Evolutionary conservation across 2,113 vertebrate species (phyloP).

Genomic region (Zapornia atra): DNA sequence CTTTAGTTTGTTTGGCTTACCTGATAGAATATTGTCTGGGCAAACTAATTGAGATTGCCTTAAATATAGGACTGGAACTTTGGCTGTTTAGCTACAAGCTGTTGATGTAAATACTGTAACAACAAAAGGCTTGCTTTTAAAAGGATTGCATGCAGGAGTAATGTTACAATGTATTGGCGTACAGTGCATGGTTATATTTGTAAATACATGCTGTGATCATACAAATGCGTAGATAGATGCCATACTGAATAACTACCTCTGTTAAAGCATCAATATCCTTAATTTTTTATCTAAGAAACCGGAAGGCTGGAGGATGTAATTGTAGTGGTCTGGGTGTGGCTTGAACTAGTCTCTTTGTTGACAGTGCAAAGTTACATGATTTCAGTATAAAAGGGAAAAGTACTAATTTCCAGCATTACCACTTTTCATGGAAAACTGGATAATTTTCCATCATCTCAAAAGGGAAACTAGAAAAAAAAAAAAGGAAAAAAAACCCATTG

Average conservation of each 20-base stretch:
- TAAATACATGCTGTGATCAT: background rate
- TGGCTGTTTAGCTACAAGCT: background rate
- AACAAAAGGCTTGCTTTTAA: background rate
- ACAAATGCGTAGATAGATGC: background rate
- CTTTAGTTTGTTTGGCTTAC: background rate
- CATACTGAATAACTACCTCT: background rate
- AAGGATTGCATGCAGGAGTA: background rate
- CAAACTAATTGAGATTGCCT: background rate
- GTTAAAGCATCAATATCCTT: background rate
- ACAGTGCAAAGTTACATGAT: background rate
- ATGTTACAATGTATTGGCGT: background rate
- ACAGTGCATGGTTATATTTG: background rate
- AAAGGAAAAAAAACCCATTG: rapidly evolving
- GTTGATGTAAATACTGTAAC: background rate
- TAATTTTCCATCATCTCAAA: background rate
- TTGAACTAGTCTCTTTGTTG: background rate
- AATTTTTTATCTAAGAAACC: background rate
- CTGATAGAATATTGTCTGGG: background rate
- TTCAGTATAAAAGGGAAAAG: background rate
- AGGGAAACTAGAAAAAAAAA: background rate
- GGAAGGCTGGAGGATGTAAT: background rate
- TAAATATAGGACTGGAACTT: background rate
- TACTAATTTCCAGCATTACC: background rate
- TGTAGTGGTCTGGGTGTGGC: background rate
- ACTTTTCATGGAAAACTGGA: background rate